Percentiles rank a stretch among this genome's conserved stretches.
These are phyloP conservation scores for Calephelis nemesis DNA, from an alignment of 1,140 invertebrate species.

Conservation along the genomic window DNA sequence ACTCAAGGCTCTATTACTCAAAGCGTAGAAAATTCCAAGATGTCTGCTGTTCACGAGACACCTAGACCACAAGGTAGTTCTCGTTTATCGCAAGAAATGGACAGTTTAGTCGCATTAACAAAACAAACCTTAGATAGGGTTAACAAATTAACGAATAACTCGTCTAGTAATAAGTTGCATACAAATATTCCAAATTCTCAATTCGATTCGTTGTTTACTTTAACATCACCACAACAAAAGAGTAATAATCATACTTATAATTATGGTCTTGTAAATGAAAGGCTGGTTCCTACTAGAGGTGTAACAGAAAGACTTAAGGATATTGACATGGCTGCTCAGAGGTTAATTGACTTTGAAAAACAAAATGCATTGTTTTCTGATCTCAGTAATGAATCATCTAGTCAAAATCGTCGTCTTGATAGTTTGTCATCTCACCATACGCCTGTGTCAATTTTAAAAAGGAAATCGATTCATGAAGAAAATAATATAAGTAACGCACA, in stretches of 20 bases:
- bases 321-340: constrained; percentile 76
- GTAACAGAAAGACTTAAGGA: constrained; percentile 71
- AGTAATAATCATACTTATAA: constrained; percentile 57
- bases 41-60: constrained; percentile 71
- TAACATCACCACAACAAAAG: constrained; percentile 49
- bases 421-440: constrained; percentile 71
- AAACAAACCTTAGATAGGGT: constrained; percentile 84
- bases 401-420: constrained; percentile 70
- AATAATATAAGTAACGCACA: constrained; percentile 75
- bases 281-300: constrained; percentile 52
- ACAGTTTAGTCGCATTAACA: constrained; percentile 83
- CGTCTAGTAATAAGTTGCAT: constrained; percentile 70
- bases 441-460: constrained; percentile 88
- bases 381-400: constrained; percentile 73
- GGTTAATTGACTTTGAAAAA: constrained; percentile 78
- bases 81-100: constrained; percentile 81
- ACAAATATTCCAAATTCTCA: constrained; percentile 52
- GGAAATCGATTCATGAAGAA: constrained; percentile 85
- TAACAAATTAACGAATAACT: constrained; percentile 81
- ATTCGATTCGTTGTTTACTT: constrained; percentile 56
- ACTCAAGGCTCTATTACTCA: constrained; percentile 45
- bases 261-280: constrained; percentile 56
- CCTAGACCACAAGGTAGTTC: constrained; percentile 62
- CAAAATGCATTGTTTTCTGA: constrained; percentile 75
- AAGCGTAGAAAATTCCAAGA: constrained; percentile 49